Evolutionary conservation across 1,140 invertebrate species (phyloP).

Genomic region (Panagrolaimus sp.): DNA sequence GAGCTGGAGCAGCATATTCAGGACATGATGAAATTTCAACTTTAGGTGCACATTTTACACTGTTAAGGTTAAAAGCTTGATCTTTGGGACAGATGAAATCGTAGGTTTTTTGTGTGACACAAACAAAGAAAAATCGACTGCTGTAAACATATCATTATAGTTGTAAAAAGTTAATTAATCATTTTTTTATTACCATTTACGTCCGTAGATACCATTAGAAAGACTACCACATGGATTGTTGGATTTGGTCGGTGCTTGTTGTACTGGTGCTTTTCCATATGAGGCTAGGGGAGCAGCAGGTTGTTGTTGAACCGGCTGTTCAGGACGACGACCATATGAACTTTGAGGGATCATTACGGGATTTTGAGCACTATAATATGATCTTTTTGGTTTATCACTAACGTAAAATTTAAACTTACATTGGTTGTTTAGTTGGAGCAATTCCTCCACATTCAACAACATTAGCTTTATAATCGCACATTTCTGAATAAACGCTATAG

Average conservation of each 20-base stretch:
- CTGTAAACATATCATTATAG: too few relatives aligned
- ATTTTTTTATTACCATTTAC: too few relatives aligned
- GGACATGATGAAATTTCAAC: background rate
- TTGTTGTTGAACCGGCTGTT: background rate
- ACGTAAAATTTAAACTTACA: background rate
- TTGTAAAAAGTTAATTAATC: too few relatives aligned
- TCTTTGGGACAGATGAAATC: conserved; percentile 23
- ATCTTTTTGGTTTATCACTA: too few relatives aligned
- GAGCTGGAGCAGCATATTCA: too few relatives aligned
- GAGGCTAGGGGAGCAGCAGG: too few relatives aligned
- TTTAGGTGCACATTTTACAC: background rate
- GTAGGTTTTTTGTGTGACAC: conserved; percentile 17
- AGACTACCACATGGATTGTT: background rate
- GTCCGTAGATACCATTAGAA: background rate
- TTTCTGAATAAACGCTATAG: background rate
- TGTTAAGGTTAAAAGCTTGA: background rate
- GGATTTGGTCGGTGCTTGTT: background rate
- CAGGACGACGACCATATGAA: background rate
- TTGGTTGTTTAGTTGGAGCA: background rate
- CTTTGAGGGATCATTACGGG: too few relatives aligned
- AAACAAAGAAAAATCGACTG: conserved; percentile 21
- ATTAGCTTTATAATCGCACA: conserved; percentile 1
- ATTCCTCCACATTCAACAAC: conserved; percentile 21
- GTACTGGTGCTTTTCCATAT: background rate
- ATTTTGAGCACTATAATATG: too few relatives aligned